These are phyloP conservation scores for Pseudococcus jackbeardsleyi DNA, from an alignment of 2,888 invertebrate genomes.

Conservation along the genomic window DNA sequence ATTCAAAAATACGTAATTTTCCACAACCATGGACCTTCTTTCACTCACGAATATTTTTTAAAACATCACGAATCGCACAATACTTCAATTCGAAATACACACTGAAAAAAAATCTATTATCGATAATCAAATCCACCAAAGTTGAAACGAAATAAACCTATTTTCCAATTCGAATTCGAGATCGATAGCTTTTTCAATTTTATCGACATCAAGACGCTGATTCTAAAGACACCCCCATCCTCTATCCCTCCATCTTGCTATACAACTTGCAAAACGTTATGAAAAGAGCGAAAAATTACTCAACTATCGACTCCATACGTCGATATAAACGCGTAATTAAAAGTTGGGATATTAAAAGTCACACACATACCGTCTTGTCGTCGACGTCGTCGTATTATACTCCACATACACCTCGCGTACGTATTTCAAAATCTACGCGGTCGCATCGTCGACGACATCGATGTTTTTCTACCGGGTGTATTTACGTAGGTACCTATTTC, in stretches of 20 bases:
- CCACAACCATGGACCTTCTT: neutral
- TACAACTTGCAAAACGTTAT: neutral
- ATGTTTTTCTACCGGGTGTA: too few relatives aligned
- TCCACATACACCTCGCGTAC: too few relatives aligned
- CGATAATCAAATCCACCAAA: too few relatives aligned
- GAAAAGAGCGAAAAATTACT: neutral
- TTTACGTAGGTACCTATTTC: neutral
- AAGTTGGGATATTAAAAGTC: slow-evolving; percentile 18
- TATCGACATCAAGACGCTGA: neutral
- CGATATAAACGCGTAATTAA: slow-evolving; percentile 23
- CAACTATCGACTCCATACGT: neutral
- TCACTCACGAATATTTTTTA: neutral
- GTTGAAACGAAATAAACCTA: too few relatives aligned
- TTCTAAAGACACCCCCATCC: neutral
- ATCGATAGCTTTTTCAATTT: neutral
- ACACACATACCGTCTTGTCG: neutral
- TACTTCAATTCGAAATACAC: too few relatives aligned
- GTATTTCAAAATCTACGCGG: too few relatives aligned
- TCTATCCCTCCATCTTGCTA: neutral
- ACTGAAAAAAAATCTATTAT: too few relatives aligned
- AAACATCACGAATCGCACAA: too few relatives aligned
- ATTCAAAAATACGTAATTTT: neutral
- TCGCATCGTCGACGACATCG: too few relatives aligned
- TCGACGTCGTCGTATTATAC: neutral
- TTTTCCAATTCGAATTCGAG: too few relatives aligned